Conservation (phyloP, 2,888 invertebrate species). For the Raillietiella orientalis region DNA sequence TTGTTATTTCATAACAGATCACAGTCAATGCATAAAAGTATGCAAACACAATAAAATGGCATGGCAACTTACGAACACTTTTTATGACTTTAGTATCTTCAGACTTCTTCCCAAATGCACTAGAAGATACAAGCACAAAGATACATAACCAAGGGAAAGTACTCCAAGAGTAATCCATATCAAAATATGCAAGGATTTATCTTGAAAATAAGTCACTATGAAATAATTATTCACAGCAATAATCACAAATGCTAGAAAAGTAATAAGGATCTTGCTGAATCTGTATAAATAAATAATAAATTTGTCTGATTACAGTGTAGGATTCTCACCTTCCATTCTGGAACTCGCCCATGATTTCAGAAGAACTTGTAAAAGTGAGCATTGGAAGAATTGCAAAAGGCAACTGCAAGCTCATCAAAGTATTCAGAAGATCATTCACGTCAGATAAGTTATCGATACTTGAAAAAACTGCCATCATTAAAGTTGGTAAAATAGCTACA, state of each 20-base stretch:
- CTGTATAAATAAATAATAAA: slow-evolving; percentile 17
- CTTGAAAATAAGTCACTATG: too few species aligned
- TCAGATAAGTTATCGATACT: slow-evolving; percentile 29
- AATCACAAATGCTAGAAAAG: slow-evolving; percentile 28
- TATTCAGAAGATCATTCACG: slow-evolving; percentile 59
- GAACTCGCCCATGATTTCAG: slow-evolving; percentile 49
- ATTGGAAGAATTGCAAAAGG: slow-evolving; percentile 62
- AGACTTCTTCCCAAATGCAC: too few species aligned
- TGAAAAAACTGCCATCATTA: slow-evolving; percentile 30
- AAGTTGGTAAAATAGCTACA: slow-evolving; percentile 43
- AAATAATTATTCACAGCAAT: slow-evolving; percentile 48
- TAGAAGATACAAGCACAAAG: too few species aligned
- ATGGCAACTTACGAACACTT: too few species aligned
- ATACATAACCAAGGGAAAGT: too few species aligned
- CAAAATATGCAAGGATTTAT: too few species aligned
- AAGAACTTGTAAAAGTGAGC: slow-evolving; percentile 48
- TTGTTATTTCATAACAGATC: too few species aligned
- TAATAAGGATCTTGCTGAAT: slow-evolving; percentile 28
- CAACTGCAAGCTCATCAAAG: slow-evolving; percentile 51
- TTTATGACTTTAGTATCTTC: too few species aligned
- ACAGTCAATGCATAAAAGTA: too few species aligned
- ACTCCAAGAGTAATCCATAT: too few species aligned
- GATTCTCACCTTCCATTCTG: slow-evolving; percentile 32
- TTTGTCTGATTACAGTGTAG: background rate
- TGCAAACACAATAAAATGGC: too few species aligned